Evolutionary conservation across 2,888 invertebrate genomes (phyloP).

Genomic region (Meghimatium bilineatum): DNA sequence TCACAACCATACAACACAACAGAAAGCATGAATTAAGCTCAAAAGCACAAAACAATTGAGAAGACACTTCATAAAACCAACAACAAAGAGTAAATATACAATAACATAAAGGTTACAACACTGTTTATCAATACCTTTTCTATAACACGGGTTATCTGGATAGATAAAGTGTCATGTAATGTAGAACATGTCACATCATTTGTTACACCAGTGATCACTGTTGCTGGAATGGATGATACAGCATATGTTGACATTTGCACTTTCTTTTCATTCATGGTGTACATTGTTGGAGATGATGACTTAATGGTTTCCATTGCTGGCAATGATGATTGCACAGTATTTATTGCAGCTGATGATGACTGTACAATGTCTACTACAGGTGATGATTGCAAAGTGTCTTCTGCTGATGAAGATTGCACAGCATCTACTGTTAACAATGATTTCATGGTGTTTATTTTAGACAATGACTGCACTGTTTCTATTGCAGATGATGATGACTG

Average conservation of each 20-base stretch:
- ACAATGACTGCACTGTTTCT: no score
- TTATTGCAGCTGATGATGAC: neutral
- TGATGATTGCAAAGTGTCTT: neutral
- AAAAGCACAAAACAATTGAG: no score
- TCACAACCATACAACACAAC: no score
- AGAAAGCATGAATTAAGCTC: no score
- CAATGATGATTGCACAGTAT: neutral
- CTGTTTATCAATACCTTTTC: slow-evolving; percentile 25
- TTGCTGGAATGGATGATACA: neutral
- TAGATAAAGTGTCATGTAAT: neutral
- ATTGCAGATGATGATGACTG: no score
- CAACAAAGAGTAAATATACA: no score
- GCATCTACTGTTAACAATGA: no score
- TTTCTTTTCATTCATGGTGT: neutral
- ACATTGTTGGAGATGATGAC: no score
- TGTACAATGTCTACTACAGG: neutral
- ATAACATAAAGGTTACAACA: neutral
- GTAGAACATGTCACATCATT: neutral
- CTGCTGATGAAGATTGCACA: neutral
- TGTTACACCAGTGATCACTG: neutral
- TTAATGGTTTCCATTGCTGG: neutral
- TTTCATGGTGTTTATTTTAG: no score
- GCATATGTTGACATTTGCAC: neutral
- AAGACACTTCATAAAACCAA: no score
- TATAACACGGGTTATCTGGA: slow-evolving; percentile 30